Conservation (phyloP, 2,113 vertebrate species). For the Tichodroma muraria region DNA sequence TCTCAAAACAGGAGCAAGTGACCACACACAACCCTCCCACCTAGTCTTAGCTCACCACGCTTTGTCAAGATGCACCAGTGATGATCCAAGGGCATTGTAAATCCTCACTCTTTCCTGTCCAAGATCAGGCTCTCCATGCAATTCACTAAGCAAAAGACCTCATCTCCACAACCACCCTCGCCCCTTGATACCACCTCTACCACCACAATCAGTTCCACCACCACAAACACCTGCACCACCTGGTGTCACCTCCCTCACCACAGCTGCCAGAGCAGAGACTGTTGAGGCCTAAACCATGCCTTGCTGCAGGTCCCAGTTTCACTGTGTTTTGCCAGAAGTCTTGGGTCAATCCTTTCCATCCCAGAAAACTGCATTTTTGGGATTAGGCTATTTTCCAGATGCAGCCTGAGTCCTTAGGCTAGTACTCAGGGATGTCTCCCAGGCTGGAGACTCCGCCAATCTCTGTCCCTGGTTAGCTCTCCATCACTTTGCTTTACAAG, state of each 20-base stretch:
- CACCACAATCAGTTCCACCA: not conserved
- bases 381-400: not conserved
- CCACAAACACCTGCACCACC: fast-evolving
- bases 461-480: not conserved
- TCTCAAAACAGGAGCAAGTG: not conserved
- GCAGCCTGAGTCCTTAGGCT: not conserved
- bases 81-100: not conserved
- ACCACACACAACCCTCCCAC: too few relatives aligned
- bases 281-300: not conserved
- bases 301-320: not conserved
- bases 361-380: not conserved
- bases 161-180: too few relatives aligned
- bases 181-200: too few relatives aligned
- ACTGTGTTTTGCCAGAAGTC: not conserved
- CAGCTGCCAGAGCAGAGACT: not conserved
- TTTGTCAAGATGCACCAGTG: not conserved
- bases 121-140: fast-evolving
- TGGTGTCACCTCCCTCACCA: not conserved
- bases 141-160: not conserved
- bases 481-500: fast-evolving
- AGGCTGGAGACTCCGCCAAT: not conserved
- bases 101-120: not conserved
- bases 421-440: not conserved
- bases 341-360: not conserved
- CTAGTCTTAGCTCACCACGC: not conserved